A percentile compares a stretch with the other conserved stretches of the same genome.
These are phyloP conservation scores for Chaetodon trifascialis DNA, from an alignment of 2,113 vertebrate species.

Conservation along the genomic window DNA sequence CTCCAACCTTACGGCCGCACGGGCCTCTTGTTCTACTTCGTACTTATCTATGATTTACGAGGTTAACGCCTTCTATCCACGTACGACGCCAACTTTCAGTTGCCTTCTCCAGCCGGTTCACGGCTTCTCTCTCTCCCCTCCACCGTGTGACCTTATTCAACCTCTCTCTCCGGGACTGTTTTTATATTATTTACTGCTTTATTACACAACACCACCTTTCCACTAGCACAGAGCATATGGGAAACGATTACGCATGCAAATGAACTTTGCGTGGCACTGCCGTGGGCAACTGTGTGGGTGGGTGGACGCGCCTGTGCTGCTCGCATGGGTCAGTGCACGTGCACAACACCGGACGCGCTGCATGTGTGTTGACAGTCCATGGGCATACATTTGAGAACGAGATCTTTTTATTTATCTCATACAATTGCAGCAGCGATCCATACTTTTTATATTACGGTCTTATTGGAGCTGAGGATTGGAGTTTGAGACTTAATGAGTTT, in stretches of 20 bases:
- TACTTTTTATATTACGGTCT: conserved; percentile 75
- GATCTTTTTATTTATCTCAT: conserved; percentile 65
- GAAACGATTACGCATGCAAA: conserved; percentile 73
- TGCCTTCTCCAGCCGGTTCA: conserved; percentile 5
- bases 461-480: conserved; percentile 74
- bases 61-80: conserved; percentile 39
- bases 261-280: conserved; percentile 51
- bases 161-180: conserved; percentile 29
- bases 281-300: conserved; percentile 62
- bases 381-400: conserved; percentile 39
- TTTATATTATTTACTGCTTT: conserved; percentile 66
- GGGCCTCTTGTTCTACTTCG: background rate
- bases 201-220: conserved; percentile 59
- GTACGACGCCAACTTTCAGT: conserved; percentile 26
- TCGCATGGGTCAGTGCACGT: conserved; percentile 43
- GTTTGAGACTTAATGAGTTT: conserved; percentile 79
- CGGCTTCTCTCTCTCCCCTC: conserved; percentile 4
- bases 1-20: background rate
- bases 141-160: conserved; percentile 49
- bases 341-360: background rate
- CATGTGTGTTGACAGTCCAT: background rate
- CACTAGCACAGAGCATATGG: conserved; percentile 35
- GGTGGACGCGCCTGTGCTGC: conserved; percentile 3
- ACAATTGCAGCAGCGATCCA: conserved; percentile 65
- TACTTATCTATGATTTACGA: conserved; percentile 8